These are phyloP conservation scores for Gnathonemus longibarbis DNA, from an alignment of 2,113 vertebrate species.

Conservation along the genomic window DNA sequence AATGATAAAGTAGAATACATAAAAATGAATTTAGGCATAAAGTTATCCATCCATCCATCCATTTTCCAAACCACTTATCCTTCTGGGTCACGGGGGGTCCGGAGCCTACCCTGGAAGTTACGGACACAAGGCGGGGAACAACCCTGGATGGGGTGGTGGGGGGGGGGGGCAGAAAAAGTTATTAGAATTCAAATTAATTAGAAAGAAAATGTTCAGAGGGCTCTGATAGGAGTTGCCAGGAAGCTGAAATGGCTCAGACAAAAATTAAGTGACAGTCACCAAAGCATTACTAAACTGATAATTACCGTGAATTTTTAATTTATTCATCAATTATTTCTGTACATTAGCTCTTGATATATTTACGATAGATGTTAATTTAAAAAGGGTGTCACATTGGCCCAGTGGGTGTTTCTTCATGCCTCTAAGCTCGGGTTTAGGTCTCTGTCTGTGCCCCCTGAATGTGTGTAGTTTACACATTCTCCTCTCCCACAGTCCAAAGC, in stretches of 20 bases:
- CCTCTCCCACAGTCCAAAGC: background rate
- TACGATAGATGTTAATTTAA: background rate
- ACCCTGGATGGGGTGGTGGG: too few species aligned
- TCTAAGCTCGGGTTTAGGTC: background rate
- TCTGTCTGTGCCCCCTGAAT: background rate
- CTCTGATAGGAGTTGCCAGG: background rate
- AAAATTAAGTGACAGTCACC: background rate
- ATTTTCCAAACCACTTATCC: too few species aligned
- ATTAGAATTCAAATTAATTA: constrained; percentile 11
- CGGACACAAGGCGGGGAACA: too few species aligned
- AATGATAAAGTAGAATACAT: background rate
- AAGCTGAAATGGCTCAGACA: background rate
- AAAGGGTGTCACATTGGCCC: background rate
- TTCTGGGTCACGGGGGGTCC: too few species aligned
- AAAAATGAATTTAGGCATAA: background rate
- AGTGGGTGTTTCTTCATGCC: background rate
- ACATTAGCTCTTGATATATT: background rate
- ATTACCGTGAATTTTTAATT: background rate
- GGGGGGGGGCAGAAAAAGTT: background rate
- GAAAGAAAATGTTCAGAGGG: background rate
- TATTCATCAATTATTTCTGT: background rate
- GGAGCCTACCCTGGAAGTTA: too few species aligned
- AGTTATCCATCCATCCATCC: too few species aligned
- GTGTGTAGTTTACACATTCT: background rate
- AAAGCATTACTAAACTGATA: background rate